Base-by-base conservation (phyloP, 2,113 vertebrate genomes). In the Rhynchomys soricoides region DNA sequence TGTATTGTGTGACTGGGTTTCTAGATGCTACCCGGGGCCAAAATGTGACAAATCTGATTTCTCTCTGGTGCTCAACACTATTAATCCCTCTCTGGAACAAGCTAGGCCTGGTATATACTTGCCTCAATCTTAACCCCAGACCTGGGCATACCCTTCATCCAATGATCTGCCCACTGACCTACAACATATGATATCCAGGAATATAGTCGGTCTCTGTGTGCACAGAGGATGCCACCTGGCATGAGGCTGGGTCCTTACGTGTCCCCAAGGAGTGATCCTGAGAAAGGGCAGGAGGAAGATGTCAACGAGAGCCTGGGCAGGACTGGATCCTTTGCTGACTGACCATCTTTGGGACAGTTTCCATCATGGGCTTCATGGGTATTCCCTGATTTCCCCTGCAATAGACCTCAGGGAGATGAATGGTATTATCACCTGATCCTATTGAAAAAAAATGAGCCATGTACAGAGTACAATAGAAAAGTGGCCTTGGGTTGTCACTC, bases 11-110 rank as follows among this genome's bases (percentile, higher is more conserved):
- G 0, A 1, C 26, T 10, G 73, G 86, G 11, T 24, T 71, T 77
- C 92, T 52, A 40, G 82, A 50, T 75, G 12, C 22, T 2, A 2
- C 62, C 29, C 24, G 48, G n/a, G 11, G 15, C 45, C 40, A 4
- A 45, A 37, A 19, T 13, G 48, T 5, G 34, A 9, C 64, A 17
- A 21, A 91, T 11, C 52, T 43, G 59, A 16, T 64, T 70, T 11
- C 11, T 22, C 31, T 43, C 48, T 0, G 0, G 6, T 31, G 29
- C 29, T 7, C 70, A 24, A 0, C 48, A 55, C n/a, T 40, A 40
- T 26, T 40, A 1, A 0, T 8, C 64, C 21, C 66, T 34, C 50
- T n/a, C 66, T 16, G 26, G 66, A 77, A 48, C 37, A 22, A n/a
- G 31, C 21, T 12, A 11, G 78, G 12, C 45, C 50, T 16, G 31